Conservation (phyloP, 2,888 invertebrate species). For the Phymatocera aterrima region DNA sequence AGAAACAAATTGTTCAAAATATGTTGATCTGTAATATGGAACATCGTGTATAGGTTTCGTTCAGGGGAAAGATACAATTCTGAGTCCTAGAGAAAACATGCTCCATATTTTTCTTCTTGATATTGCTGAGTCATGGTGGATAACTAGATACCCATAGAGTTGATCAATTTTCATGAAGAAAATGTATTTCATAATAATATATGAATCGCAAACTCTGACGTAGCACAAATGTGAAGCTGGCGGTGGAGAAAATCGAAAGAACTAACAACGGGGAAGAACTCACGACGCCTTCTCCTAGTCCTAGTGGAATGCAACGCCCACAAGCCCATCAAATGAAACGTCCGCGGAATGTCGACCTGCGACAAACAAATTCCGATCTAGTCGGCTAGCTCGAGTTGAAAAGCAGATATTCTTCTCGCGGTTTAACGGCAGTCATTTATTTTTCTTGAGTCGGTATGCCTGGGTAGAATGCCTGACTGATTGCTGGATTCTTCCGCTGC, state of each 20-base stretch:
- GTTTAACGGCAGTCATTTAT: constrained; percentile 54
- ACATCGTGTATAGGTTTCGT: no score
- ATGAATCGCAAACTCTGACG: not conserved
- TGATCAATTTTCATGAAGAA: not conserved
- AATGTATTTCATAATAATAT: not conserved
- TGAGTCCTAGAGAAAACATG: no score
- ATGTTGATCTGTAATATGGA: no score
- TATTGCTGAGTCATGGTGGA: no score
- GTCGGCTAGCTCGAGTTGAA: constrained; percentile 48
- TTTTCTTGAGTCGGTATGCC: constrained; percentile 53
- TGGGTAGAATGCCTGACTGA: constrained; percentile 58
- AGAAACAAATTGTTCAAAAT: not conserved
- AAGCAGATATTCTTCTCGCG: constrained; percentile 45
- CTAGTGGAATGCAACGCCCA: constrained; percentile 44
- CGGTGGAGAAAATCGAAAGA: constrained; percentile 42
- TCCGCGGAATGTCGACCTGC: constrained; percentile 52
- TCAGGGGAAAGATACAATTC: no score
- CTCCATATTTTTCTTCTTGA: no score
- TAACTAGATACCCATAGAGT: no score
- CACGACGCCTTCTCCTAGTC: constrained; percentile 51
- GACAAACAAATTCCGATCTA: constrained; percentile 63
- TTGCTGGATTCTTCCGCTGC: constrained; percentile 60
- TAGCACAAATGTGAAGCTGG: constrained; percentile 12
- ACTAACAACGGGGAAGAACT: constrained; percentile 47
- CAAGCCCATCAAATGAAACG: constrained; percentile 38